phyloP scores from a whole-genome alignment of 2,113 vertebrate genomes.

The Orthonyx spaldingii region DNA sequence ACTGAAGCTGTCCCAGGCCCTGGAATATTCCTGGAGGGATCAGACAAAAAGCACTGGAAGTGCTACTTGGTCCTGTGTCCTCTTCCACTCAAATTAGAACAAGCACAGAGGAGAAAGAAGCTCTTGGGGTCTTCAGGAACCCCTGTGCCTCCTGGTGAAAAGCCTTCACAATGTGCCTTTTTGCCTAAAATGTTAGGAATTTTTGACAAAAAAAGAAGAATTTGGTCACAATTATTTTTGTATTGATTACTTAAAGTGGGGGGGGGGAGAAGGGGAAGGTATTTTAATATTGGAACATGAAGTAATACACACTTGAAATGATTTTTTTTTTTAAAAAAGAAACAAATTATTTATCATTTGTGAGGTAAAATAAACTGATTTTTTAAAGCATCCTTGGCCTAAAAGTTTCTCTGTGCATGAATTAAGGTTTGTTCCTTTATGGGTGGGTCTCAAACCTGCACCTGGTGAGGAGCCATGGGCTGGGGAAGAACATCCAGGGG shows the following conservation, averaged over 20 bases:
- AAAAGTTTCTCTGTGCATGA: not conserved
- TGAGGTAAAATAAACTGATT: slow-evolving; percentile 76
- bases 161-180: slow-evolving; percentile 65
- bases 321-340: not conserved
- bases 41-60: not conserved
- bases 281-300: slow-evolving; percentile 59
- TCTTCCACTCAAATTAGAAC: not conserved
- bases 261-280: slow-evolving; percentile 3
- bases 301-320: slow-evolving; percentile 72
- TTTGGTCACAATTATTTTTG: slow-evolving; percentile 55
- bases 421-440: not conserved
- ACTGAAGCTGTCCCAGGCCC: not conserved
- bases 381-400: slow-evolving; percentile 8
- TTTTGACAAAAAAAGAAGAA: not conserved
- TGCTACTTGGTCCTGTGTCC: not conserved
- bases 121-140: not conserved
- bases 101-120: not conserved
- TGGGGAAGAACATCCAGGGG: not conserved
- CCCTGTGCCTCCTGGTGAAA: not conserved
- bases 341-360: slow-evolving; percentile 80
- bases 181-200: not conserved
- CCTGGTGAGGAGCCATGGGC: fast-evolving
- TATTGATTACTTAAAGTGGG: not conserved
- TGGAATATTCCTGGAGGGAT: not conserved
- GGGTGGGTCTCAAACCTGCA: not conserved